These are phyloP conservation scores for Mythimna impura DNA, from an alignment of 2,888 invertebrate species.

Conservation along the genomic window DNA sequence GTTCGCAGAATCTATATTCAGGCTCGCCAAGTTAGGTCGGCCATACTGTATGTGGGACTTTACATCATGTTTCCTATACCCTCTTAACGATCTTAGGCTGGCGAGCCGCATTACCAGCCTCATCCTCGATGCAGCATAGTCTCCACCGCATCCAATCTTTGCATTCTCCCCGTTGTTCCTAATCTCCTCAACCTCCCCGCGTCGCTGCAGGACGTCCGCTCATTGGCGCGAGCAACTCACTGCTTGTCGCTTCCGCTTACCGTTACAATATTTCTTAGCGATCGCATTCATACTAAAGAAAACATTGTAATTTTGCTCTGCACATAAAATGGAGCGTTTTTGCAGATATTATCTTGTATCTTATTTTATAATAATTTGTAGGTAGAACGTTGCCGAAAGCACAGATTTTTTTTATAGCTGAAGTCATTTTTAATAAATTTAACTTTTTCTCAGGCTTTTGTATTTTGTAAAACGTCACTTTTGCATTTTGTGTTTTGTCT, in stretches of 20 bases:
- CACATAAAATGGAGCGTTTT: slow-evolving; percentile 3
- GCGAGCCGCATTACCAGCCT: neutral
- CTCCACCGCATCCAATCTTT: slow-evolving; percentile 32
- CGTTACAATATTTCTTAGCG: slow-evolving; percentile 49
- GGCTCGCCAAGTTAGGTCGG: too few relatives aligned
- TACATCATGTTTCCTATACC: too few relatives aligned
- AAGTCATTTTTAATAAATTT: too few relatives aligned
- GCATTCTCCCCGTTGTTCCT: neutral
- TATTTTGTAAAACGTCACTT: too few relatives aligned
- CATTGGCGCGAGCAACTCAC: slow-evolving; percentile 39
- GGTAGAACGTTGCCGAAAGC: neutral
- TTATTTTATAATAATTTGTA: too few relatives aligned
- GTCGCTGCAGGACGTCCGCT: slow-evolving; percentile 42
- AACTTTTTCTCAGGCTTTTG: too few relatives aligned
- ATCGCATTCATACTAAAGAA: slow-evolving; percentile 24
- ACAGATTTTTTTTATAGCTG: too few relatives aligned
- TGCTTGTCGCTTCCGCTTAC: slow-evolving; percentile 51
- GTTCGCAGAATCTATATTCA: too few relatives aligned
- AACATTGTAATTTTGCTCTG: neutral
- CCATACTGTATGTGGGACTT: too few relatives aligned
- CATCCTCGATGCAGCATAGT: too few relatives aligned
- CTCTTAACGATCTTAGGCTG: too few relatives aligned
- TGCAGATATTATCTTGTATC: neutral
- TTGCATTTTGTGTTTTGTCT: too few relatives aligned
- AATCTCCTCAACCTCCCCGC: neutral